Percentiles rank a stretch among this genome's conserved stretches.
Conservation (phyloP, 1,140 invertebrate species). For the Cyclina sinensis region DNA sequence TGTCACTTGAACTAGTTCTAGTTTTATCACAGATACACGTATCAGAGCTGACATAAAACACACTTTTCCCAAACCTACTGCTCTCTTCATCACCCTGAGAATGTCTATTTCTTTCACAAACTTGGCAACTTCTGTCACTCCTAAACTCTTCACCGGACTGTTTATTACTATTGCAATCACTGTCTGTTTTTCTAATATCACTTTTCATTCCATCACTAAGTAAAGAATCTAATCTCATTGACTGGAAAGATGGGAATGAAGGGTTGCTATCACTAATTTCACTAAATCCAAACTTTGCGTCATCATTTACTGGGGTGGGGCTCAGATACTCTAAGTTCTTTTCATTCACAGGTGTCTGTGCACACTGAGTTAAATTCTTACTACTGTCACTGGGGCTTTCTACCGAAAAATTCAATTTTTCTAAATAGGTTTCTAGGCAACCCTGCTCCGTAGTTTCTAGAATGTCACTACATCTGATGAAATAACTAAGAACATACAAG, state of each 20-base stretch:
- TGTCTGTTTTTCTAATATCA: not conserved
- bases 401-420: conserved; percentile 68
- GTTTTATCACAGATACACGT: conserved; percentile 49
- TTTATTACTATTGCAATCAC: conserved; percentile 57
- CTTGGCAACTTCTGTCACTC: not conserved
- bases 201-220: not conserved
- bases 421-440: conserved; percentile 73
- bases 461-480: conserved; percentile 93
- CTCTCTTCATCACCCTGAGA: not conserved
- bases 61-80: conserved; percentile 57
- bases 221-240: conserved; percentile 57
- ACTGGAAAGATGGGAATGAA: conserved; percentile 18
- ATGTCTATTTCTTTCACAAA: conserved; percentile 40
- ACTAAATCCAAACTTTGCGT: not conserved
- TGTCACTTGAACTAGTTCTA: not conserved
- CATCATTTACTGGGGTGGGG: conserved; percentile 36
- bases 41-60: conserved; percentile 40
- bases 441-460: conserved; percentile 84
- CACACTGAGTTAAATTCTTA: conserved; percentile 44
- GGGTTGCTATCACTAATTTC: not conserved
- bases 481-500: conserved; percentile 91
- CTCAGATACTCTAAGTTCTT: not conserved
- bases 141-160: not conserved
- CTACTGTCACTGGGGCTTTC: conserved; percentile 75
- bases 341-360: conserved; percentile 43